Evolutionary conservation across 1,140 invertebrate genomes (phyloP), one percentile per base, ranked within the genome.

Genomic region (Cyclina sinensis): DNA sequence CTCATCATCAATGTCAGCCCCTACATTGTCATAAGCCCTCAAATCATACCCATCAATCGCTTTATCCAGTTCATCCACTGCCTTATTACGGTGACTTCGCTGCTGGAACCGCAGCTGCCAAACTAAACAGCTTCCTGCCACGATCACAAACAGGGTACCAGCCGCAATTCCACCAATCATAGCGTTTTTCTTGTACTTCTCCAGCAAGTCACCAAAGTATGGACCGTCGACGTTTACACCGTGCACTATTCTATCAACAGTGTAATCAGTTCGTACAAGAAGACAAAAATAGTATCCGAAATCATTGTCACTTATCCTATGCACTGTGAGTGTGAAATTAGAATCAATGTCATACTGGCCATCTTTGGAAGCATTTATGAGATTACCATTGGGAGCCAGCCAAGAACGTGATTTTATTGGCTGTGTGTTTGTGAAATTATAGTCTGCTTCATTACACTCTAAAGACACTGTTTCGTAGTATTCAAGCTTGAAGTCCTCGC

Each of bases 101-200:
- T 14, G 27, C 1, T 76, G 43, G 54, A 76, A 86, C 21, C 70
- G 35, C 3, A 86, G 39, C 18, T 76, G 68, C 48, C 73, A 86
- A 9, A 86, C 73, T 5, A 76, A 0, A 59, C 83, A 86, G 32
- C 24, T 59, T 18, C 68, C 83, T 9, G 83, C 35, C 18, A 86
- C 32, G 21, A 86, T 76, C 12, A 76, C 68, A 43, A 86, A 86
- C 70, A 86, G 73, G 35, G 39, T 59, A 59, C 70, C 83, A 43
- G 83, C 83, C 12, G 83, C 83, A 18, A 86, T 86, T 35, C 83
- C 83, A 27, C 83, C 83, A 54, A 76, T 76, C 48, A 86, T 86
- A 1, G 83, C 83, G 16, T 86, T 86, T 18, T 76, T 27, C 11
- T 43, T 35, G 51, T 86, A 86, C 24, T 59, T 74, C 24, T 74